Conservation (phyloP, 2,888 invertebrate genomes). For the Galeopsomyia nigrocyanea region DNA sequence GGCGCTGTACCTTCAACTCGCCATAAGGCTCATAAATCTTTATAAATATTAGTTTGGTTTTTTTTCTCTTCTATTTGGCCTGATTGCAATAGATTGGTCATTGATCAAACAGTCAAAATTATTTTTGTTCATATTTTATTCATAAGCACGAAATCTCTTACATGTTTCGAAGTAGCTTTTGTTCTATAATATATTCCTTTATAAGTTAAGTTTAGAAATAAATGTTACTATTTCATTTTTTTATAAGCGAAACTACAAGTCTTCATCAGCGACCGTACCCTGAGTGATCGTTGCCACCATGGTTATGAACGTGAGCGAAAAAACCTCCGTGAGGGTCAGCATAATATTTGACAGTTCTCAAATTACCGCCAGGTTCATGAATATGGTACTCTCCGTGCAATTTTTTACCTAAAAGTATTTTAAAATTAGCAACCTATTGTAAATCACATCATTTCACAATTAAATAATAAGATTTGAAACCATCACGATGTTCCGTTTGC, state of each 20-base stretch:
- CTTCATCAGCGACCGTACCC: constrained; percentile 46
- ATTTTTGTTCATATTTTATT: background rate
- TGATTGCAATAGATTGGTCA: too few species aligned
- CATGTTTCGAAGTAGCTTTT: background rate
- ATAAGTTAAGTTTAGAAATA: too few species aligned
- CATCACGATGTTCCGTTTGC: constrained; percentile 58
- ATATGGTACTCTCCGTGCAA: constrained; percentile 63
- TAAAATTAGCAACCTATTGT: background rate
- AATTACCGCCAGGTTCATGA: constrained; percentile 63
- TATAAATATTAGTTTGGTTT: too few species aligned
- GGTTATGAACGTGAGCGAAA: constrained; percentile 62
- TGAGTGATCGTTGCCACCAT: constrained; percentile 58
- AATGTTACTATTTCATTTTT: background rate
- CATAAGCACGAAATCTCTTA: too few species aligned
- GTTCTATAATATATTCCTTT: too few species aligned
- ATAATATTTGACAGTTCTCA: constrained; percentile 62
- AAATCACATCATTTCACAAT: background rate
- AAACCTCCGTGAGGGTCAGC: constrained; percentile 64
- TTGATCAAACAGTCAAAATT: too few species aligned
- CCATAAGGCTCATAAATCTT: too few species aligned
- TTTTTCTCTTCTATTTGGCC: too few species aligned
- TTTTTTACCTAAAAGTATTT: constrained; percentile 51
- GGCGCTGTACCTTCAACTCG: too few species aligned
- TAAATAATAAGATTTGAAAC: constrained; percentile 44
- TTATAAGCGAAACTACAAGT: constrained; percentile 6